Percentiles rank a stretch among this genome's conserved stretches.
Conservation (phyloP, 2,797 vertebrate species). For the Pseudomugil tenellus region DNA sequence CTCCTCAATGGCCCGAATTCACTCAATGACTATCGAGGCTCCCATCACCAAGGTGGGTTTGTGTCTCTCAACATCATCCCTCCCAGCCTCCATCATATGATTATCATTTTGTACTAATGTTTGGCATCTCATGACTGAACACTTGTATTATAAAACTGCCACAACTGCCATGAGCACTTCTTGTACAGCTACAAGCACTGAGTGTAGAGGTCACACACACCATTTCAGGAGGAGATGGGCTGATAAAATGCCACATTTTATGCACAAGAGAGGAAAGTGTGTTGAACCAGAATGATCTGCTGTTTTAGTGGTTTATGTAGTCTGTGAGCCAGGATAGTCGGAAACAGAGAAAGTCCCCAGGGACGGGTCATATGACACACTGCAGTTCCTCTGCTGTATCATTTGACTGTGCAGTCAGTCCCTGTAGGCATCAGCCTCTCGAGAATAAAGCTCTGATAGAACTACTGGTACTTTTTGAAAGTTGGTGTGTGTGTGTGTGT, state of each 20-base stretch:
- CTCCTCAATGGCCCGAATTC: conserved; percentile 97
- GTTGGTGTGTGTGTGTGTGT: conserved; percentile 20
- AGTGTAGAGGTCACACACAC: conserved; percentile 41
- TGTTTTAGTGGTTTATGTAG: conserved; percentile 53
- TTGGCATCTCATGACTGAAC: conserved; percentile 63
- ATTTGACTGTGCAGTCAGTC: conserved; percentile 73
- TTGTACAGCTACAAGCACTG: conserved; percentile 31
- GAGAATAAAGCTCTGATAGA: conserved; percentile 66
- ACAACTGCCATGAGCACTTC: conserved; percentile 44
- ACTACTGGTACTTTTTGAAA: conserved; percentile 30
- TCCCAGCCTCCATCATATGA: conserved; percentile 51
- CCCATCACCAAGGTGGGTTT: conserved; percentile 95
- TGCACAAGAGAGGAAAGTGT: conserved; percentile 43
- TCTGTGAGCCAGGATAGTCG: conserved; percentile 45
- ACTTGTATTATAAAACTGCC: conserved; percentile 37
- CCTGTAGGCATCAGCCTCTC: conserved; percentile 65
- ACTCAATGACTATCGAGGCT: conserved; percentile 98
- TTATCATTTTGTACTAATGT: conserved; percentile 29
- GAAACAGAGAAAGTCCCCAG: conserved; percentile 67
- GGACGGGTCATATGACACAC: conserved; percentile 74
- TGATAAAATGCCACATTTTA: conserved; percentile 65
- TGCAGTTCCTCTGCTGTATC: conserved; percentile 71
- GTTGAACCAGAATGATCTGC: conserved; percentile 50
- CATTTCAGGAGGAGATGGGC: conserved; percentile 49
- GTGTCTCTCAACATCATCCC: conserved; percentile 7